A percentile compares a stretch with the other conserved stretches of the same genome.
These are phyloP conservation scores for Osmoderma eremita DNA, from an alignment of 2,888 invertebrate species.

Conservation along the genomic window DNA sequence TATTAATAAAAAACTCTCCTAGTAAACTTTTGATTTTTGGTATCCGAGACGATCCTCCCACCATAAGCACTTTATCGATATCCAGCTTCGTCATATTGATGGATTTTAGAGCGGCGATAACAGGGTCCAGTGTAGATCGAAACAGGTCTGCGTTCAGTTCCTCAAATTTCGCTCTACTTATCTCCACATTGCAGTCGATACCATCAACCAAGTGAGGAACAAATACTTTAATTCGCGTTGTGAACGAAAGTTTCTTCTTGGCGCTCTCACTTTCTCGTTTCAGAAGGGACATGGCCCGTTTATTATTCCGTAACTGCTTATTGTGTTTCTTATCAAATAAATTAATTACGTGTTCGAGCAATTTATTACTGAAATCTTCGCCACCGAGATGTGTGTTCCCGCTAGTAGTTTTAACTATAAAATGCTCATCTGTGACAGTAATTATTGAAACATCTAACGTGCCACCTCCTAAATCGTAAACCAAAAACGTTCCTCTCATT, in stretches of 20 bases:
- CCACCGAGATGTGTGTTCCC: constrained; percentile 54
- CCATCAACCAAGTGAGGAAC: constrained; percentile 22
- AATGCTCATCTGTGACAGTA: constrained; percentile 43
- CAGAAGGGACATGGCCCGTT: constrained; percentile 41
- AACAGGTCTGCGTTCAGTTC: constrained; percentile 45
- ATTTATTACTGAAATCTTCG: constrained; percentile 49
- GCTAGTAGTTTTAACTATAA: constrained; percentile 48
- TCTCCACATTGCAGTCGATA: constrained; percentile 3
- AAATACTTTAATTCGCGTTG: constrained; percentile 33
- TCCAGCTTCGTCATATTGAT: constrained; percentile 43
- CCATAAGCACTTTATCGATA: constrained; percentile 51
- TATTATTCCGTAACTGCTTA: constrained; percentile 39
- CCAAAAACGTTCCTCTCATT: constrained; percentile 44
- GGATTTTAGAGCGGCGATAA: constrained; percentile 47
- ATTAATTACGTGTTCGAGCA: constrained; percentile 44
- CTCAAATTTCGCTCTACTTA: constrained; percentile 49
- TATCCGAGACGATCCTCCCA: constrained; percentile 53
- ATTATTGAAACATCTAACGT: constrained; percentile 51
- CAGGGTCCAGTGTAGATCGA: constrained; percentile 45
- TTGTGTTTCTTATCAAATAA: constrained; percentile 42
- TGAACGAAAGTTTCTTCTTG: constrained; percentile 45
- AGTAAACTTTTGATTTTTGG: constrained; percentile 51
- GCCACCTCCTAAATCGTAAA: constrained; percentile 53
- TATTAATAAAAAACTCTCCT: constrained; percentile 46
- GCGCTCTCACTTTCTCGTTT: constrained; percentile 46